phyloP scores from a whole-genome alignment of 2,113 vertebrate species.

The Spizaetus ornatus region DNA sequence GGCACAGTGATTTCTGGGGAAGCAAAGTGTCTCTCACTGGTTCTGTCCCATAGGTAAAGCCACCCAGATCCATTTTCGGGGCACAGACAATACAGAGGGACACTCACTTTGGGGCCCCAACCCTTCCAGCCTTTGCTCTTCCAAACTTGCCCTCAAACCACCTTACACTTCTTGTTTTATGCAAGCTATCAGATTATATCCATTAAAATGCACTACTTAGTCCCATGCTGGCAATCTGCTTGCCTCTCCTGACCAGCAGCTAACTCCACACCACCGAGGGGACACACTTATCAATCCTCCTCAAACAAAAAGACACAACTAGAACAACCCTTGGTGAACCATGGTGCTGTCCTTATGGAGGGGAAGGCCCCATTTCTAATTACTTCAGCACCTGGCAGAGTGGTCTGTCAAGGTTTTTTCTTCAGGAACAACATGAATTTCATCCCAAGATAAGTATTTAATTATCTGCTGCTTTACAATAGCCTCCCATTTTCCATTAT shows the following conservation, averaged over 20 bases:
- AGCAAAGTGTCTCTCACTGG: not conserved
- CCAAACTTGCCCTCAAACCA: not conserved
- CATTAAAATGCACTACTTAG: rapidly evolving
- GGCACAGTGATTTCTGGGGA: not conserved
- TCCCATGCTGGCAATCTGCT: rapidly evolving
- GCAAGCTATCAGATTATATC: rapidly evolving
- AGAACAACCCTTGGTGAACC: not conserved
- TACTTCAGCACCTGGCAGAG: not conserved
- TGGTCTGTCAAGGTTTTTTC: rapidly evolving
- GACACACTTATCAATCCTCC: rapidly evolving
- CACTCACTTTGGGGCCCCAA: not conserved
- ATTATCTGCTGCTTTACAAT: not conserved
- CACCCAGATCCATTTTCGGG: not conserved
- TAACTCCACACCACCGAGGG: rapidly evolving
- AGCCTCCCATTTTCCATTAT: not conserved
- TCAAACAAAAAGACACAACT: not conserved
- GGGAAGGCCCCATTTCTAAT: not conserved
- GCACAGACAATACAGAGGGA: rapidly evolving
- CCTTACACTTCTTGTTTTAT: not conserved
- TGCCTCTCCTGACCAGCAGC: not conserved
- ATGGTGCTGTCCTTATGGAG: rapidly evolving
- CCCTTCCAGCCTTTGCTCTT: not conserved
- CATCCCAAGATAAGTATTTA: not conserved
- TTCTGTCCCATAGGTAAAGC: not conserved
- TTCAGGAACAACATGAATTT: not conserved